Evolutionary conservation across 2,113 vertebrate species (phyloP).

Genomic region (Apeltes quadracus): DNA sequence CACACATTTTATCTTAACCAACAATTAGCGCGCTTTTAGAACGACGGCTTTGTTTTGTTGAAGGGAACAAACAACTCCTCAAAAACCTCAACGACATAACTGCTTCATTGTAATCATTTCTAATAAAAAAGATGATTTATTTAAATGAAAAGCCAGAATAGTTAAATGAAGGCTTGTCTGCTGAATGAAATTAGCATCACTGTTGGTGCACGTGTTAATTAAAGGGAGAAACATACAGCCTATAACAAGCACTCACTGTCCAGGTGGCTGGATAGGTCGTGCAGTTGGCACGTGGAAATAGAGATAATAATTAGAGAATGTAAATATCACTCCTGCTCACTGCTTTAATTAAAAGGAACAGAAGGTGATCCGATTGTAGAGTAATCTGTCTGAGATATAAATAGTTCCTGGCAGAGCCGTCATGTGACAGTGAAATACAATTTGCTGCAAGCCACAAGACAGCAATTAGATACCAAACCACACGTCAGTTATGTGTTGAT

Average conservation of each 20-base stretch:
- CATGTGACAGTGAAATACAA: conserved; percentile 8
- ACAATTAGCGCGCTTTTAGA: conserved; percentile 33
- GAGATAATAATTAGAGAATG: conserved; percentile 70
- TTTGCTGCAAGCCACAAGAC: not conserved
- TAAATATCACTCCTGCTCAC: conserved; percentile 70
- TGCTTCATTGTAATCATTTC: conserved; percentile 10
- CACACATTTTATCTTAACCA: conserved; percentile 27
- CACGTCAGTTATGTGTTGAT: not conserved
- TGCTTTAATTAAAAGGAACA: conserved; percentile 68
- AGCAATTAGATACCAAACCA: not conserved
- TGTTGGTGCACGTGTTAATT: conserved; percentile 17
- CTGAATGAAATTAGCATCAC: not conserved
- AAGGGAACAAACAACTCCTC: not conserved
- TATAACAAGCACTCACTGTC: conserved; percentile 3
- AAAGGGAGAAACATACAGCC: conserved; percentile 9
- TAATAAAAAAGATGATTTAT: not conserved
- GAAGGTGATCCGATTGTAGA: conserved; percentile 44
- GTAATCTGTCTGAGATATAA: conserved; percentile 34
- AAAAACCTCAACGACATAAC: conserved; percentile 11
- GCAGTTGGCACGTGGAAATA: conserved; percentile 54
- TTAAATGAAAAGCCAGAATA: conserved; percentile 18
- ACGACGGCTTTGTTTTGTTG: not conserved
- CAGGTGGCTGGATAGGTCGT: conserved; percentile 44
- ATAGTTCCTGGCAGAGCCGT: conserved; percentile 44
- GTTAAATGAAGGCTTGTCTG: not conserved